These are phyloP conservation scores for Cylindroiulus punctatus DNA, from an alignment of 2,888 invertebrate genomes.

Conservation along the genomic window DNA sequence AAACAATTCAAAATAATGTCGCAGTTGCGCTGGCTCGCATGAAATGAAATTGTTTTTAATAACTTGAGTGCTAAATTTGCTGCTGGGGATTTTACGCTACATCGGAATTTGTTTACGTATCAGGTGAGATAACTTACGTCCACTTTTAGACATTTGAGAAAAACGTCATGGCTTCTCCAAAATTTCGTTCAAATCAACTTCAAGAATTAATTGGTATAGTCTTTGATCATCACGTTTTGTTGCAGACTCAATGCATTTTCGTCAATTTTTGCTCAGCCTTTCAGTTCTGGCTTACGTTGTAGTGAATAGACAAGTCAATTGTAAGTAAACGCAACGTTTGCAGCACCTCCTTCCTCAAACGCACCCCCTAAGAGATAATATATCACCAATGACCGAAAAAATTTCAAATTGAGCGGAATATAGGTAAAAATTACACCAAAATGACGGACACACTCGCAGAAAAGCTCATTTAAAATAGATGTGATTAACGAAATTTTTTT, in stretches of 20 bases:
- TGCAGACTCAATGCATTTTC: background rate
- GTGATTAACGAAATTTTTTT: no score
- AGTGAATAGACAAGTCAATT: background rate
- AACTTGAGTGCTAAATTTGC: background rate
- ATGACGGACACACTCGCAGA: no score
- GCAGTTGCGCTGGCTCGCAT: background rate
- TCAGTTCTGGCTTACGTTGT: background rate
- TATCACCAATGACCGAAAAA: no score
- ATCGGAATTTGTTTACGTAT: background rate
- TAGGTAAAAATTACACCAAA: no score
- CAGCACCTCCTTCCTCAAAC: no score
- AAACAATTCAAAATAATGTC: constrained; percentile 4
- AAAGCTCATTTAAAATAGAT: no score
- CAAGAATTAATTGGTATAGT: no score
- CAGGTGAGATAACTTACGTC: background rate
- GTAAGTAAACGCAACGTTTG: background rate
- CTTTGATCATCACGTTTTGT: no score
- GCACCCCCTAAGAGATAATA: no score
- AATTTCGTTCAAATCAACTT: no score
- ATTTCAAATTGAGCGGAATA: no score
- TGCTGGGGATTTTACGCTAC: background rate
- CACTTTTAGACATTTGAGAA: background rate
- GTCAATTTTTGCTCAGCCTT: background rate
- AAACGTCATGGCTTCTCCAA: background rate
- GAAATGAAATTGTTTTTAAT: background rate